Percentiles rank a stretch among this genome's conserved stretches.
Evolutionary conservation across 2,888 invertebrate genomes (phyloP).

Genomic region (Cecidostiba fungosa): DNA sequence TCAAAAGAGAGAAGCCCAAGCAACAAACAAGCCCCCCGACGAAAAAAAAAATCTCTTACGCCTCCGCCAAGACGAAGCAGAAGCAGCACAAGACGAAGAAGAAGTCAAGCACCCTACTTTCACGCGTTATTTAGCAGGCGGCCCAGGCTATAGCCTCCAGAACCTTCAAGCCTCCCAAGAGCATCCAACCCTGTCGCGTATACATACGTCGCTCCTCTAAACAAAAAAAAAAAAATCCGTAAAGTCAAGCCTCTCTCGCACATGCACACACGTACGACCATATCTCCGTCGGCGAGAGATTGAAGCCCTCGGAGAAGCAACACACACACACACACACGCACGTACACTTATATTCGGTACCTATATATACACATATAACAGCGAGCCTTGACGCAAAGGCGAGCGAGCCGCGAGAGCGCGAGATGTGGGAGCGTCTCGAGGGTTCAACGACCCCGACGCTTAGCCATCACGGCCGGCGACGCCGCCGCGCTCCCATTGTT

Average conservation of each 20-base stretch:
- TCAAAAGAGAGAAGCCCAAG: neutral
- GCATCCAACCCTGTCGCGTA: slow-evolving; percentile 38
- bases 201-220: slow-evolving; percentile 1
- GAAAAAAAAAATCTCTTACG: neutral
- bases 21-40: neutral
- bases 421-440: slow-evolving; percentile 63
- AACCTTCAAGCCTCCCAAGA: neutral
- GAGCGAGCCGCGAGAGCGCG: slow-evolving; percentile 11
- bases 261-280: neutral
- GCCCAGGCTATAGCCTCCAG: neutral
- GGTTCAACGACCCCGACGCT: slow-evolving; percentile 60
- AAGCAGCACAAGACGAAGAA: neutral
- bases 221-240: slow-evolving; percentile 52
- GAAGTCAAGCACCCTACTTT: slow-evolving; percentile 48
- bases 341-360: neutral
- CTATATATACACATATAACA: neutral
- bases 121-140: slow-evolving; percentile 61
- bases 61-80: neutral
- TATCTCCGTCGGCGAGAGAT: neutral
- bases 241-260: slow-evolving; percentile 43
- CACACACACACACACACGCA: neutral
- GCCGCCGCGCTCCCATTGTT: slow-evolving; percentile 50
- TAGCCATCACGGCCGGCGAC: slow-evolving; percentile 44
- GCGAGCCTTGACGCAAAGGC: slow-evolving; percentile 45
- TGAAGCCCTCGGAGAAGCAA: neutral